phyloP scores from a whole-genome alignment of 2,113 vertebrate species.

The Burhinus oedicnemus region DNA sequence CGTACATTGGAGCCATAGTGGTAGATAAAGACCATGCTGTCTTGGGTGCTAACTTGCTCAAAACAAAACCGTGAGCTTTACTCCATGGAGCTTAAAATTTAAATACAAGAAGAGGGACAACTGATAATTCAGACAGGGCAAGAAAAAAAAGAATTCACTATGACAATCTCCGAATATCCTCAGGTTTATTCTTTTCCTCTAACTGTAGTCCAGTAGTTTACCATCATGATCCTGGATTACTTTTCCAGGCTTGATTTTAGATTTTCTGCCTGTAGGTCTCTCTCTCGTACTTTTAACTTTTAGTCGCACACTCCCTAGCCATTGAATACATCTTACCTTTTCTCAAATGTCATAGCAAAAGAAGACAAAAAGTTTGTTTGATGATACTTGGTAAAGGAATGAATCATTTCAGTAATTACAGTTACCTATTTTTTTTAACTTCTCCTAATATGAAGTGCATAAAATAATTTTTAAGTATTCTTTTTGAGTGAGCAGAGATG shows the following conservation, averaged over 20 bases:
- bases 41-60: not conserved
- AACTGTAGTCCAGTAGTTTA: not conserved
- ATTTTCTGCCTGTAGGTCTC: not conserved
- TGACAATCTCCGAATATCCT: not conserved
- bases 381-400: not conserved
- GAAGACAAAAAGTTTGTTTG: not conserved
- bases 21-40: not conserved
- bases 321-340: not conserved
- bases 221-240: not conserved
- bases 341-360: not conserved
- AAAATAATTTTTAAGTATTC: not conserved
- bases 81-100: not conserved
- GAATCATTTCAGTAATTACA: not conserved
- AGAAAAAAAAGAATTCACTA: not conserved
- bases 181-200: not conserved
- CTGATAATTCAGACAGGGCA: not conserved
- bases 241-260: conserved; percentile 5
- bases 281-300: not conserved
- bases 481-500: not conserved
- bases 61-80: not conserved
- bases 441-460: not conserved
- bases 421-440: not conserved
- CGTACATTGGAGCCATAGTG: not conserved
- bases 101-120: not conserved
- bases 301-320: not conserved